Evolutionary conservation across 2,888 invertebrate genomes (phyloP), one percentile per base, ranked within the genome.

Genomic region (Agrotis puta): DNA sequence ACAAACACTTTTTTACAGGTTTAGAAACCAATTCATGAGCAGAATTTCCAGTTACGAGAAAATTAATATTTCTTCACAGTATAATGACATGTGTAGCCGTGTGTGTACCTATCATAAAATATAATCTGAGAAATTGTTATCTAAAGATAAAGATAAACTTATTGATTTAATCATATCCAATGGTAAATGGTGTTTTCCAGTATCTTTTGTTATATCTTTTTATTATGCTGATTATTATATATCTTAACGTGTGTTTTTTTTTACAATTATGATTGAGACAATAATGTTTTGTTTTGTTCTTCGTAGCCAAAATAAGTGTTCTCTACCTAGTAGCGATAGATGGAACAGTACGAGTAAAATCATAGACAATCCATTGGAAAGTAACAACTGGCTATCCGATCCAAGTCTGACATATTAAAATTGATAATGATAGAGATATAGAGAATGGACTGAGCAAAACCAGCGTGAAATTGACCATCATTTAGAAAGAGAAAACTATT

Each of bases 111-210:
- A 67, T 72, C 56, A 54, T 56, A 69, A 64, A 71, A 54, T 51
- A 39, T 73, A 59, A 81, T 79, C 79, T 54, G 22, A 71, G 27
- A 51, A 18, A 70, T 54, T 3, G 54, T 27, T 79, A 77, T 82
- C 70, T 71, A 39, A 2, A 65, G 81, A 82, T 79, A 66, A 65
- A n/a, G 11, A n/a, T 39, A 39, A 39, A 39, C 39, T 39, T 74
- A 69, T 69, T 78, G 70, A 68, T 81, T 65, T 51, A 68, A 71
- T 79, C 59, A 11, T 47, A 54, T 62, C 63, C 58, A 70, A 67
- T 79, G 18, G 70, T 67, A 59, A 51, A 53, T 64, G 43, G 13
- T 64, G 58, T 77, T 69, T 65, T 50, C 9, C 51, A 47, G 7
- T 70, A 64, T 62, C 67, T 65, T 9, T 24, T 53, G n/a, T 50